Evolutionary conservation across 2,888 invertebrate species (phyloP).

Genomic region (Diogma glabrata): DNA sequence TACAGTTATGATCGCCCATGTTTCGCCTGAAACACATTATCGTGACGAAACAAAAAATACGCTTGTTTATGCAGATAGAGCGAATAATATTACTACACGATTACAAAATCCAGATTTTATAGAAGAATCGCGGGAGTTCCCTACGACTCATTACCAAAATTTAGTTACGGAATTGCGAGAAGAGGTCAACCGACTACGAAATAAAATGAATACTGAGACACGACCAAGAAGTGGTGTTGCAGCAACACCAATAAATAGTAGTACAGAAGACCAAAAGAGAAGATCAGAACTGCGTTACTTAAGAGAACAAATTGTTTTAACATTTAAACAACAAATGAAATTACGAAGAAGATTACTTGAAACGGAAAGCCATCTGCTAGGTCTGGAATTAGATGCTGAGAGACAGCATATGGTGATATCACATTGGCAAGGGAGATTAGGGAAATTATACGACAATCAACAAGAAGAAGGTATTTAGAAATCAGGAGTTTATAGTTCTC

Average conservation of each 20-base stretch:
- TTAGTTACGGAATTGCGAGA: slow-evolving; percentile 48
- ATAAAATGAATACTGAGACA: slow-evolving; percentile 72
- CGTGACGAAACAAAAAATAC: slow-evolving; percentile 92
- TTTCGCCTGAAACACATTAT: slow-evolving; percentile 68
- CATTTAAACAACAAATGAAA: slow-evolving; percentile 89
- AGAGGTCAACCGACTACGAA: slow-evolving; percentile 67
- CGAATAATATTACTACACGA: slow-evolving; percentile 72
- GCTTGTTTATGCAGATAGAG: slow-evolving; percentile 84
- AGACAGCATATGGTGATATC: slow-evolving; percentile 73
- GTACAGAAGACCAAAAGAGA: slow-evolving; percentile 35
- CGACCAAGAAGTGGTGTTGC: slow-evolving; percentile 39
- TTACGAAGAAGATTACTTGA: slow-evolving; percentile 77
- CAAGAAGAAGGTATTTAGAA: slow-evolving; percentile 30
- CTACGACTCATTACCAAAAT: slow-evolving; percentile 36
- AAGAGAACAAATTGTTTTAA: slow-evolving; percentile 74
- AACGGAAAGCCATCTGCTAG: slow-evolving; percentile 77
- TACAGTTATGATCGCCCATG: slow-evolving; percentile 95
- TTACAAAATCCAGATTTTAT: slow-evolving; percentile 35
- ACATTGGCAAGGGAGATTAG: slow-evolving; percentile 79
- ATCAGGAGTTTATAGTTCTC: background rate
- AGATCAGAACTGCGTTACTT: slow-evolving; percentile 49
- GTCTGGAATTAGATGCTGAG: slow-evolving; percentile 78
- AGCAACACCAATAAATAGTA: slow-evolving; percentile 21
- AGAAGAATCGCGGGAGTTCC: slow-evolving; percentile 35
- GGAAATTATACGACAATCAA: slow-evolving; percentile 41